Percentiles rank a stretch among this genome's conserved stretches.
phyloP scores from a whole-genome alignment of 2,113 vertebrate species.

The Melanerpes formicivorus region DNA sequence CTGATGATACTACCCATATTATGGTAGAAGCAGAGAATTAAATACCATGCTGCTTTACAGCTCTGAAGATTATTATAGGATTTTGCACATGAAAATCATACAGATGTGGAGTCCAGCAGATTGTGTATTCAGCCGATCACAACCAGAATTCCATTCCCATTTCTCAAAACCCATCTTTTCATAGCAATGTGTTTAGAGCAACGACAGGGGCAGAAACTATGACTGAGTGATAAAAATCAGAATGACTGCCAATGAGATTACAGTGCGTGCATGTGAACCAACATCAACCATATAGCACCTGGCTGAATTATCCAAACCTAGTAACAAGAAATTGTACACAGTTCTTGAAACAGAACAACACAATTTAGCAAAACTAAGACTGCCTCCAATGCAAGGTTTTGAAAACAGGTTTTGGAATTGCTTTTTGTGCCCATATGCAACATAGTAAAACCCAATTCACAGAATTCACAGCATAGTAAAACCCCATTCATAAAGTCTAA shows the following conservation, averaged over 20 bases:
- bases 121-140: background rate
- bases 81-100: background rate
- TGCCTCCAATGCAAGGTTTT: background rate
- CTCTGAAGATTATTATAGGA: background rate
- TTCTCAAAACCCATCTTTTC: background rate
- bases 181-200: background rate
- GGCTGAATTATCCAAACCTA: background rate
- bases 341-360: background rate
- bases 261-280: background rate
- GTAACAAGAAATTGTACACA: background rate
- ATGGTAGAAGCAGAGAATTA: background rate
- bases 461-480: background rate
- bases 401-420: background rate
- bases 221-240: conserved; percentile 15
- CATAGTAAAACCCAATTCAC: background rate
- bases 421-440: background rate
- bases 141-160: background rate
- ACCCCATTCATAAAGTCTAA: background rate
- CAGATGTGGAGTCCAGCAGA: background rate
- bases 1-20: background rate
- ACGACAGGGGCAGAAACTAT: conserved; percentile 27
- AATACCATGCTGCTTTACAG: background rate
- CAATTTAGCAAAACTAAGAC: background rate
- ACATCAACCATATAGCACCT: background rate
- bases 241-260: background rate